These are phyloP conservation scores for Lasioglossum albipes DNA, from an alignment of 1,140 invertebrate species.

Conservation along the genomic window DNA sequence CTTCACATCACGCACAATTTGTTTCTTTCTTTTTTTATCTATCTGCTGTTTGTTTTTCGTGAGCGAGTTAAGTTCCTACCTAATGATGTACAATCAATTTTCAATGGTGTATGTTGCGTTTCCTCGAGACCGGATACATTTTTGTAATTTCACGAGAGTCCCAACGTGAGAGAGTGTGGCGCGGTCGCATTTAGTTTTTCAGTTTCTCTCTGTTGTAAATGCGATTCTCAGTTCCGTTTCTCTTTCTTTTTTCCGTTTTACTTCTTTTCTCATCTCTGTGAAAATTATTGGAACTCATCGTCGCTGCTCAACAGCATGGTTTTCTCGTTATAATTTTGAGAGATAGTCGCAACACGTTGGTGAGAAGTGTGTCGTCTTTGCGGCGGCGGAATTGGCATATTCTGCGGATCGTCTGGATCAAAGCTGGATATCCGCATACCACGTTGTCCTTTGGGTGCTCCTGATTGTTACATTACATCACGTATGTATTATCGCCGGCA, in stretches of 20 bases:
- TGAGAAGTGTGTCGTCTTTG: conserved; percentile 82
- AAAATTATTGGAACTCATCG: conserved; percentile 94
- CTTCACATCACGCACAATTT: conserved; percentile 41
- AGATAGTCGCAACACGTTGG: conserved; percentile 88
- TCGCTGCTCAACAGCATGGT: conserved; percentile 97
- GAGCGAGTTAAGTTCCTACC: conserved; percentile 53
- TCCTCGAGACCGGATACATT: conserved; percentile 30
- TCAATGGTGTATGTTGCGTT: conserved; percentile 38
- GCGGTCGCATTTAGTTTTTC: background rate
- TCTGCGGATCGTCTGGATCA: conserved; percentile 85
- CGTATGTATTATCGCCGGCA: conserved; percentile 43
- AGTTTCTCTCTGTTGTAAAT: conserved; percentile 14
- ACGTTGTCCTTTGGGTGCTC: conserved; percentile 84
- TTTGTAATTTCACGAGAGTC: conserved; percentile 47
- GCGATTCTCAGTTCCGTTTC: background rate
- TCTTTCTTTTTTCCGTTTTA: background rate
- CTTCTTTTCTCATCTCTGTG: conserved; percentile 10
- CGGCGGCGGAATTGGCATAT: conserved; percentile 79
- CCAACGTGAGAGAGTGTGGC: conserved; percentile 29
- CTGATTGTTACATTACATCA: conserved; percentile 69
- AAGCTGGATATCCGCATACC: conserved; percentile 84
- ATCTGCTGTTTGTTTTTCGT: conserved; percentile 18
- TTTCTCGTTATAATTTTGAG: conserved; percentile 95
- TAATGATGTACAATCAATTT: conserved; percentile 50
- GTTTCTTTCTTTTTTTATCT: conserved; percentile 18